Conservation (phyloP, 2,113 vertebrate species). For the Phycodurus eques region DNA sequence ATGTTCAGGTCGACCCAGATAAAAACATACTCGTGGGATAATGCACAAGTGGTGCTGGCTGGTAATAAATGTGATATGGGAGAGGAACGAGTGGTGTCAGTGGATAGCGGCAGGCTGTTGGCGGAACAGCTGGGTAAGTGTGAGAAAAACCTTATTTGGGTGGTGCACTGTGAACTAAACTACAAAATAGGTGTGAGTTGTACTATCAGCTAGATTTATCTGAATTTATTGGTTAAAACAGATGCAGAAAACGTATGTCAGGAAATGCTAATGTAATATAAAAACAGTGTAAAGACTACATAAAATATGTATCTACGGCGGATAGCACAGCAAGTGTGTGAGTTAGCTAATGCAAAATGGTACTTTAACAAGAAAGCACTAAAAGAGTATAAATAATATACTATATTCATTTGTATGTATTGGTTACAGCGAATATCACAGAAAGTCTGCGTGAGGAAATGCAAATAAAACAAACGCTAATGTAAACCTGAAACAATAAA, state of each 20-base stretch:
- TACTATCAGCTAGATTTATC: background rate
- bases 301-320: no score
- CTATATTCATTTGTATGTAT: no score
- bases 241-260: background rate
- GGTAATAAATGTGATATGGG: conserved; percentile 98
- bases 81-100: conserved; percentile 89
- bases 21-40: conserved; percentile 98
- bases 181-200: background rate
- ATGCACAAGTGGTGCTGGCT: conserved; percentile 94
- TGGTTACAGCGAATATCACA: no score
- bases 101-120: conserved; percentile 87
- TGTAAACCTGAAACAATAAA: no score
- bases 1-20: conserved; percentile 92
- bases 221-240: background rate
- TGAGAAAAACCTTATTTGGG: background rate
- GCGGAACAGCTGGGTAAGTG: conserved; percentile 93
- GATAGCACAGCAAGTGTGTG: no score
- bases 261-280: background rate
- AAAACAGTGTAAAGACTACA: no score
- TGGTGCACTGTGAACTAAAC: background rate
- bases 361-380: no score
- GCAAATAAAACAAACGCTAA: no score
- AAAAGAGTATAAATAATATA: no score
- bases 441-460: no score
- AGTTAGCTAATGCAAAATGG: no score